Conservation (phyloP, 37 sponge, comb jelly and placozoan genomes). For the Beroe ovata region DNA sequence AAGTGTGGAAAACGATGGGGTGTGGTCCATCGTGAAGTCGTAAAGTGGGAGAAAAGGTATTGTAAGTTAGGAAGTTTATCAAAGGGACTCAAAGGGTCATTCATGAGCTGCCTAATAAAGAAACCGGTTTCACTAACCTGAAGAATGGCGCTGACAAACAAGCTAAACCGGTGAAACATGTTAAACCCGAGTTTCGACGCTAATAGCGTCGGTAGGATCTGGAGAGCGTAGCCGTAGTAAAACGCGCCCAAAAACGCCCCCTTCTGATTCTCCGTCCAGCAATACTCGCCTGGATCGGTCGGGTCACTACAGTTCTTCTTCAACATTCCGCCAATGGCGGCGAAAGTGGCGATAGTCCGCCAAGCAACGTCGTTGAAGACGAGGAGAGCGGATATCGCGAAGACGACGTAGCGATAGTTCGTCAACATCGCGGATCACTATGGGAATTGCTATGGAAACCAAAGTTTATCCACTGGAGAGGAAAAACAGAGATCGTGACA, state of each 20-base stretch:
- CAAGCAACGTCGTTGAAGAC: constrained; percentile 3
- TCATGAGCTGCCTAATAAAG: too few species aligned
- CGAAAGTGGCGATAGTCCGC: constrained; percentile 18
- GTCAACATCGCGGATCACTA: neutral
- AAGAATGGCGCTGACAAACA: neutral
- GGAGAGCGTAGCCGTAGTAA: constrained; percentile 44
- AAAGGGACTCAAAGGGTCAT: too few species aligned
- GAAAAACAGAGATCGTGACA: too few species aligned
- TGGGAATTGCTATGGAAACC: too few species aligned
- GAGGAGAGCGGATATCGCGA: neutral
- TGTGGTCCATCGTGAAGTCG: too few species aligned
- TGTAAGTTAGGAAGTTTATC: too few species aligned
- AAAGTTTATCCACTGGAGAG: too few species aligned
- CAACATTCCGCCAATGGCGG: constrained; percentile 38
- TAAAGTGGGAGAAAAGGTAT: too few species aligned
- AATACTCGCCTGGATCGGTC: neutral
- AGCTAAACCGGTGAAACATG: neutral
- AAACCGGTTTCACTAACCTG: too few species aligned
- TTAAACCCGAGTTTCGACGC: constrained; percentile 21
- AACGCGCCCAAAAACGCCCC: constrained; percentile 17
- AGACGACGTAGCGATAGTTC: neutral
- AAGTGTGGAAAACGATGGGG: too few species aligned
- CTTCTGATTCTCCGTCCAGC: constrained; percentile 14
- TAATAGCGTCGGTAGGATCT: neutral
- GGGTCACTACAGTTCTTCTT: constrained; percentile 45